Evolutionary conservation across 2,888 invertebrate species (phyloP).

Genomic region (Drosophila leonis): DNA sequence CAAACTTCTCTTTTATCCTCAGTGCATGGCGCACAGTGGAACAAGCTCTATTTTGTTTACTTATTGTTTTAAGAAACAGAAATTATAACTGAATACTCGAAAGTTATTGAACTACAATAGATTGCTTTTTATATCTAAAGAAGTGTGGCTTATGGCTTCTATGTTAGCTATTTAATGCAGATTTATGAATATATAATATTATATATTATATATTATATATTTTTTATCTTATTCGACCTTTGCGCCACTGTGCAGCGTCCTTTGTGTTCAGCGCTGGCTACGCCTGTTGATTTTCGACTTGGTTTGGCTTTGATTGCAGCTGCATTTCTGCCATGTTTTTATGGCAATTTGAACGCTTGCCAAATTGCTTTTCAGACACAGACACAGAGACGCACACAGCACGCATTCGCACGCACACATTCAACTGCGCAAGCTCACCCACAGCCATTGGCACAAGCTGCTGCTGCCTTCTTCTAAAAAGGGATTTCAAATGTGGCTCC

Average conservation of each 20-base stretch:
- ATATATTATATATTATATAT: no score
- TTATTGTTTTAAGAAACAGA: no score
- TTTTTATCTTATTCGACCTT: neutral
- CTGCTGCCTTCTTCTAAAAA: conserved; percentile 17
- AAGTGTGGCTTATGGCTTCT: no score
- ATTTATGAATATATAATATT: no score
- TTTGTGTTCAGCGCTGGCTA: conserved; percentile 26
- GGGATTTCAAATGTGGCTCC: conserved; percentile 28
- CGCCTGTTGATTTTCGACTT: conserved; percentile 30
- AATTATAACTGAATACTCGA: no score
- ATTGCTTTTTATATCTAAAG: no score
- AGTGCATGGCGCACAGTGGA: conserved; percentile 23
- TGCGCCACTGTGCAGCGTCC: conserved; percentile 36
- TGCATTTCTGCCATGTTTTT: conserved; percentile 73
- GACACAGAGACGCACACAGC: conserved; percentile 25
- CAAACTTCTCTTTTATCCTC: conserved; percentile 38
- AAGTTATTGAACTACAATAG: neutral
- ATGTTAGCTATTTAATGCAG: no score
- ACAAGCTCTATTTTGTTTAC: neutral
- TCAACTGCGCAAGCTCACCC: conserved; percentile 2
- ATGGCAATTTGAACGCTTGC: conserved; percentile 76
- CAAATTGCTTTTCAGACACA: conserved; percentile 71
- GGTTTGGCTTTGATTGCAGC: conserved; percentile 65
- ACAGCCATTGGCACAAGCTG: neutral
- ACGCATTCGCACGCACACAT: neutral